These are phyloP conservation scores for Trilocha varians DNA, from an alignment of 2,888 invertebrate species.

Conservation along the genomic window DNA sequence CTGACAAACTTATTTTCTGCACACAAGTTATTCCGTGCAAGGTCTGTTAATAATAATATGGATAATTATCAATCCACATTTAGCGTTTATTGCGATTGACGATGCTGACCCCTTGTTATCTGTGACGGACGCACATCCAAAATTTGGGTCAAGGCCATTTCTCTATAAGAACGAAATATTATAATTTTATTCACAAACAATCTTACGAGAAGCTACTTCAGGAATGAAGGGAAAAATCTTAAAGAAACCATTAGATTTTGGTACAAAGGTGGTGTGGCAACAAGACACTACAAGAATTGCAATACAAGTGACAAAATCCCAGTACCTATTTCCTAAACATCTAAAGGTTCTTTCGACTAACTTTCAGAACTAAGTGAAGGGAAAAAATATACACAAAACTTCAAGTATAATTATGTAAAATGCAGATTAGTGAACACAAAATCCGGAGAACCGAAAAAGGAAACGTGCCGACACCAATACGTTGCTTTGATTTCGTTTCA, in stretches of 20 bases:
- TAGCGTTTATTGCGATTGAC: neutral
- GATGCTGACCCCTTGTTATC: slow-evolving; percentile 6
- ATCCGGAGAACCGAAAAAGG: neutral
- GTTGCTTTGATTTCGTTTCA: neutral
- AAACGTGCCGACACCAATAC: neutral
- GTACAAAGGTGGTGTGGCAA: too few relatives aligned
- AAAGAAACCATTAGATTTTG: too few relatives aligned
- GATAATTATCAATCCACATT: neutral
- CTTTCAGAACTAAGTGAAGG: too few relatives aligned
- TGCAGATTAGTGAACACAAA: neutral
- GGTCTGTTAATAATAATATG: neutral
- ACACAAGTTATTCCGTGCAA: neutral
- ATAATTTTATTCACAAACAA: neutral
- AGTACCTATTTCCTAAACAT: too few relatives aligned
- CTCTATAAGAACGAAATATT: neutral
- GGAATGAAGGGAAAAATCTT: too few relatives aligned
- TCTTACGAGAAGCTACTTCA: too few relatives aligned
- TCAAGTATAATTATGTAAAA: neutral
- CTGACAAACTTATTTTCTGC: neutral
- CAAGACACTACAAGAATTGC: too few relatives aligned
- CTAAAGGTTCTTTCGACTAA: too few relatives aligned
- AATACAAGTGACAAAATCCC: too few relatives aligned
- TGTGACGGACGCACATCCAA: slow-evolving; percentile 4
- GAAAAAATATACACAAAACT: neutral
- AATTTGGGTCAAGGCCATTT: slow-evolving; percentile 20